These are phyloP conservation scores for Sphenodon punctatus DNA, from an alignment of 2,797 vertebrate species.

Conservation along the genomic window DNA sequence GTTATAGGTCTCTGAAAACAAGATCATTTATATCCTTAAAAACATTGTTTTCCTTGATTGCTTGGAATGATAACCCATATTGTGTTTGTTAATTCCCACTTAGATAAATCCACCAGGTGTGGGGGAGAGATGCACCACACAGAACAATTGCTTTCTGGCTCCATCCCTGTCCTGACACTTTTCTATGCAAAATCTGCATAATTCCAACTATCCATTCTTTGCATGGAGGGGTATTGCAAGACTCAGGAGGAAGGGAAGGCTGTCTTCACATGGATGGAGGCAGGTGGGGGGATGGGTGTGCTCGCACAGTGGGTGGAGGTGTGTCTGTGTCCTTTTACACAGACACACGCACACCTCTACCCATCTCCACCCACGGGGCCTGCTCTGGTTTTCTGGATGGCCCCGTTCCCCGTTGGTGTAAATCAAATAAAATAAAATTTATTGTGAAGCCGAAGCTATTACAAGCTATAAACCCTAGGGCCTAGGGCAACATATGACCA, in stretches of 20 bases:
- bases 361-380: too few relatives aligned
- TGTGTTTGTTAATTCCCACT: slow-evolving; percentile 36
- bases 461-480: too few relatives aligned
- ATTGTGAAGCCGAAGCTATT: too few relatives aligned
- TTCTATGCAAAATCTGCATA: slow-evolving; percentile 30
- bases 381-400: too few relatives aligned
- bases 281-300: too few relatives aligned
- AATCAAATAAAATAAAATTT: too few relatives aligned
- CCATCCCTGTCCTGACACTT: slow-evolving; percentile 30
- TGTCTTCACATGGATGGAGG: too few relatives aligned
- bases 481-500: too few relatives aligned
- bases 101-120: slow-evolving; percentile 7
- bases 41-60: slow-evolving; percentile 42
- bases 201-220: not conserved
- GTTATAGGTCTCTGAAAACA: slow-evolving; percentile 50
- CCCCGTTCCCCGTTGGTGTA: too few relatives aligned
- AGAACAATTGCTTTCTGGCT: slow-evolving; percentile 12
- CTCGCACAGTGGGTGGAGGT: too few relatives aligned
- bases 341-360: too few relatives aligned
- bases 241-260: not conserved
- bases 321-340: too few relatives aligned
- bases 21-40: slow-evolving; percentile 53
- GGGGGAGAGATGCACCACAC: not conserved
- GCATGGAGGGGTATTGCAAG: not conserved
- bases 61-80: slow-evolving; percentile 37